phyloP scores from a whole-genome alignment of 2,888 invertebrate species.

The Metalampra italica region DNA sequence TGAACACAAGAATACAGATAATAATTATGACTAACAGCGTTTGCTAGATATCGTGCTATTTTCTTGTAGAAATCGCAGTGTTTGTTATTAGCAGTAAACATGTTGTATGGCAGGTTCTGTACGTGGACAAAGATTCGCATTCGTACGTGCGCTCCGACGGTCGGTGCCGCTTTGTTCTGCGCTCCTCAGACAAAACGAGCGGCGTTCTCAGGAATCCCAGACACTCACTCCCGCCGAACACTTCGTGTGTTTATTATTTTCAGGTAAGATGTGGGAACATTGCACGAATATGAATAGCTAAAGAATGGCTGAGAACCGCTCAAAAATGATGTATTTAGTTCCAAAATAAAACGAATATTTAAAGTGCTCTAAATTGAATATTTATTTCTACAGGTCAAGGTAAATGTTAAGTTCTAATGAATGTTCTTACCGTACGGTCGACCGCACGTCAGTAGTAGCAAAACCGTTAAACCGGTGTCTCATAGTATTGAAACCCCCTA shows the following conservation, averaged over 20 bases:
- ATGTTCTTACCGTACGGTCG: too few species aligned
- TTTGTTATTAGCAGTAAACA: conserved; percentile 13
- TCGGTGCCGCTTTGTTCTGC: conserved; percentile 86
- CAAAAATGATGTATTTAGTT: background rate
- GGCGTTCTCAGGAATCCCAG: conserved; percentile 86
- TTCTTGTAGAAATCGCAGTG: background rate
- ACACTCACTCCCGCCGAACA: conserved; percentile 89
- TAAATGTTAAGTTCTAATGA: too few species aligned
- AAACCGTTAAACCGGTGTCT: too few species aligned
- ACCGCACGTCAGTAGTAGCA: too few species aligned
- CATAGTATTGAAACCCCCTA: too few species aligned
- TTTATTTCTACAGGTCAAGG: too few species aligned
- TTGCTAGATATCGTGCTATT: background rate
- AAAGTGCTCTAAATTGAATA: too few species aligned
- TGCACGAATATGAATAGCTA: background rate
- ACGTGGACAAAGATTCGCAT: conserved; percentile 86
- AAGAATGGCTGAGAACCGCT: background rate
- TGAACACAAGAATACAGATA: too few species aligned
- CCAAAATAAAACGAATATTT: too few species aligned
- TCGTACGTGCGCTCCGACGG: conserved; percentile 85
- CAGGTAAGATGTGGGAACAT: conserved; percentile 50
- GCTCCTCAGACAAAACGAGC: conserved; percentile 85
- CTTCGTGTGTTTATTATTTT: conserved; percentile 89
- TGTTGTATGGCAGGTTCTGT: conserved; percentile 78
- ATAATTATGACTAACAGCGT: too few species aligned